Evolutionary conservation across 2,113 vertebrate species (phyloP).

Genomic region (Myxocyprinus asiaticus): DNA sequence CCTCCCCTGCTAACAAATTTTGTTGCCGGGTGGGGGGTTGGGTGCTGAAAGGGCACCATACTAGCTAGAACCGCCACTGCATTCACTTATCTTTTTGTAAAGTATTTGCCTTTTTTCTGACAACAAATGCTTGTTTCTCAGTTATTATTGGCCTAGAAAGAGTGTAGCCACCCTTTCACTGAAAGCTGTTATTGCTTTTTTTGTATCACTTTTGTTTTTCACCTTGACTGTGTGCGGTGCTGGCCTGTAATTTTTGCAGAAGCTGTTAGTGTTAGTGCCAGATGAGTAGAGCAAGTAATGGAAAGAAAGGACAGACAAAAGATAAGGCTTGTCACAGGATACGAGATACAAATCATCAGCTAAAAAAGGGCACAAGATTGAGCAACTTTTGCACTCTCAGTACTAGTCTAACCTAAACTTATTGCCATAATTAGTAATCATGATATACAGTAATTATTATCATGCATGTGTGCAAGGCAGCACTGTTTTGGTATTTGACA

Average conservation of each 20-base stretch:
- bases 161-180: slow-evolving; percentile 70
- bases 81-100: slow-evolving; percentile 70
- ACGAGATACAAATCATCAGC: background rate
- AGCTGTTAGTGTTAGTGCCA: slow-evolving; percentile 81
- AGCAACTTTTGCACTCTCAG: too few species aligned
- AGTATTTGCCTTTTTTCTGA: slow-evolving; percentile 70
- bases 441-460: too few species aligned
- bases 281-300: slow-evolving; percentile 76
- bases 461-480: too few species aligned
- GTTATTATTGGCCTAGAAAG: slow-evolving; percentile 71
- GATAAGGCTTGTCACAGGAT: background rate
- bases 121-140: slow-evolving; percentile 74
- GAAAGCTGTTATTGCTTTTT: slow-evolving; percentile 80
- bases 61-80: too few species aligned
- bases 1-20: too few species aligned
- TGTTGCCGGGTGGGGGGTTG: too few species aligned
- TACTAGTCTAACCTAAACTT: too few species aligned
- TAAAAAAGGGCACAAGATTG: background rate
- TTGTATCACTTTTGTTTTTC: slow-evolving; percentile 68
- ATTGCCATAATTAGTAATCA: too few species aligned
- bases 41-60: too few species aligned
- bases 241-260: slow-evolving; percentile 79
- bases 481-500: too few species aligned
- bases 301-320: slow-evolving; percentile 54
- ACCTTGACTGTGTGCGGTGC: slow-evolving; percentile 65